Base-by-base conservation (phyloP, 1,140 invertebrate genomes). In the Drosophila funebris region DNA sequence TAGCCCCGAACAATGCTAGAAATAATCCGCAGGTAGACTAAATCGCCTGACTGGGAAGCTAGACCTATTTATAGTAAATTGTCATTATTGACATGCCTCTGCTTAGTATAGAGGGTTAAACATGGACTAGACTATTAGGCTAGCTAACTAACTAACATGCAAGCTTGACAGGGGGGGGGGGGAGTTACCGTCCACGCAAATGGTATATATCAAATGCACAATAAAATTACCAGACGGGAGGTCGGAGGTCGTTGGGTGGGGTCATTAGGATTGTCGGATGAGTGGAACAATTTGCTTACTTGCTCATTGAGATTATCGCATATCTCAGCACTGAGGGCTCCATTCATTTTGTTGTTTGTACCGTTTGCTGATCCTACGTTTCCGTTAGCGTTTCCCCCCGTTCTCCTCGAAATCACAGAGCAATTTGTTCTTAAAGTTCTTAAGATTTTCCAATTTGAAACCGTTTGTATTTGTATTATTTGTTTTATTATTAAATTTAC, bases 301-400 rank as follows among this genome's bases (percentile, higher is more conserved):
- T 91, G 90, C 80, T 91, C 90, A 46, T 91, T 91, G 33, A 91
- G 69, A 91, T 91, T 91, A 56, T 91, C 90, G 71, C 90, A 91
- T 36, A 91, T 89, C 58, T 91, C 90, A 20, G 90, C 89, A 63
- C 85, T 90, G 36, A 91, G 68, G 4, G 77, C 61, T 13, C 89
- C 90, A 76, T 83, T 91, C 83, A 90, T 91, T 83, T 90, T 91
- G 53, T 90, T 91, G 36, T 81, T 78, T 8, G 44, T 24, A 11
- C 43, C 73, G 9, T 72, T 52, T 9, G 69, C 57, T 18, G 68
- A 18, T n/a, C 41, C 60, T 4, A 16, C 41, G 63, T 67, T 67
- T 16, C 58, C 46, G 60, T 48, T 48, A 14, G 87, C 90, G 48
- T 90, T 90, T 41, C 1, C 44, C 29, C 1, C 48, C 72, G 9